Evolutionary conservation across 2,797 vertebrate species (phyloP).

Genomic region (Sebastes minor): DNA sequence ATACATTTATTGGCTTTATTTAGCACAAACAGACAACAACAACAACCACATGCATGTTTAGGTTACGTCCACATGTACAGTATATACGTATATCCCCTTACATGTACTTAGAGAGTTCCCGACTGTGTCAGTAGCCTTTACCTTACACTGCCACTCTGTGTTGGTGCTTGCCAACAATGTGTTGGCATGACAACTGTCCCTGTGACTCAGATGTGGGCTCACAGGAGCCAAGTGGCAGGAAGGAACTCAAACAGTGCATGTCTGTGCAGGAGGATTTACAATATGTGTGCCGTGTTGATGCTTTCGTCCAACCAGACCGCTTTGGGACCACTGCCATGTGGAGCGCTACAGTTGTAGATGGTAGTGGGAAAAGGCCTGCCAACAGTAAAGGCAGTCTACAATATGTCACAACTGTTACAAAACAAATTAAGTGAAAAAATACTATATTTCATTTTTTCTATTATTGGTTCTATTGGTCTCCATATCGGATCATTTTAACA

Average conservation of each 20-base stretch:
- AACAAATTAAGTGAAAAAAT: neutral
- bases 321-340: slow-evolving; percentile 7
- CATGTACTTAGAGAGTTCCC: neutral
- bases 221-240: slow-evolving; percentile 53
- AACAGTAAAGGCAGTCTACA: neutral
- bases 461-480: neutral
- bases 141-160: slow-evolving; percentile 28
- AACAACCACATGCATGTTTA: neutral
- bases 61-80: neutral
- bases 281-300: slow-evolving; percentile 22
- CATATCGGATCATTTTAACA: neutral
- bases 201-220: slow-evolving; percentile 56
- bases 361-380: neutral
- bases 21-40: neutral
- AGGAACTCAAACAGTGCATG: slow-evolving; percentile 48
- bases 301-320: neutral
- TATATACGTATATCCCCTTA: neutral
- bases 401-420: neutral
- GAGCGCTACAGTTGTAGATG: slow-evolving; percentile 1
- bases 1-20: neutral
- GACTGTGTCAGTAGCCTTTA: slow-evolving; percentile 20
- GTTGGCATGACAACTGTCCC: slow-evolving; percentile 59
- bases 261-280: slow-evolving; percentile 39
- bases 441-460: neutral
- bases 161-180: slow-evolving; percentile 35